Evolutionary conservation across 1,140 invertebrate genomes (phyloP).

Genomic region (Pachyrhynchus sulphureomaculatus): DNA sequence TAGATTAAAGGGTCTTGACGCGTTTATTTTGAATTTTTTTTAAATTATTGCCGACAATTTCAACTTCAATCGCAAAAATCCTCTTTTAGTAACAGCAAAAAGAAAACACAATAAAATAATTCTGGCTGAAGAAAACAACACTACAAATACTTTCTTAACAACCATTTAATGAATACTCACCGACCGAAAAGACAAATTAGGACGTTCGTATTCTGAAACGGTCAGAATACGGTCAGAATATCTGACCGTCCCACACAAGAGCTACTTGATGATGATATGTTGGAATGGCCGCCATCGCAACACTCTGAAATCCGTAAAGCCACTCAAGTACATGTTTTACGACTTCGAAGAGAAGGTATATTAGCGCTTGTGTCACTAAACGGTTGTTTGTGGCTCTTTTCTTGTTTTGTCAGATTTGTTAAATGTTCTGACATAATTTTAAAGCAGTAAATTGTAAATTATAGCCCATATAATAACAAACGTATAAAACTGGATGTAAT

Average conservation of each 20-base stretch:
- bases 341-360: constrained; percentile 12
- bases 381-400: constrained; percentile 13
- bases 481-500: no score
- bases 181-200: constrained; percentile 29
- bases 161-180: not conserved
- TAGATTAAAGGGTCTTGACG: no score
- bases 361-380: constrained; percentile 19
- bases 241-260: constrained; percentile 29
- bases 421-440: constrained; percentile 5
- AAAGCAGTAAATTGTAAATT: no score
- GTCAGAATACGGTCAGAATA: constrained; percentile 32
- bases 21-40: no score
- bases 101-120: no score
- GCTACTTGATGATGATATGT: constrained; percentile 47
- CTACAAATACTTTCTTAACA: not conserved
- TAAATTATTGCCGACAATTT: no score
- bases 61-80: no score
- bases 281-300: constrained; percentile 38
- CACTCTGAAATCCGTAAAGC: constrained; percentile 38
- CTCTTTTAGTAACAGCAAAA: no score
- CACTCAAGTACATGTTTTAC: constrained; percentile 42
- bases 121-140: no score
- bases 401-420: constrained; percentile 27
- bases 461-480: no score
- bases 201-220: constrained; percentile 43